Evolutionary conservation across 2,888 invertebrate genomes (phyloP), one percentile per base, ranked within the genome.

Genomic region (Incurvaria masculella): DNA sequence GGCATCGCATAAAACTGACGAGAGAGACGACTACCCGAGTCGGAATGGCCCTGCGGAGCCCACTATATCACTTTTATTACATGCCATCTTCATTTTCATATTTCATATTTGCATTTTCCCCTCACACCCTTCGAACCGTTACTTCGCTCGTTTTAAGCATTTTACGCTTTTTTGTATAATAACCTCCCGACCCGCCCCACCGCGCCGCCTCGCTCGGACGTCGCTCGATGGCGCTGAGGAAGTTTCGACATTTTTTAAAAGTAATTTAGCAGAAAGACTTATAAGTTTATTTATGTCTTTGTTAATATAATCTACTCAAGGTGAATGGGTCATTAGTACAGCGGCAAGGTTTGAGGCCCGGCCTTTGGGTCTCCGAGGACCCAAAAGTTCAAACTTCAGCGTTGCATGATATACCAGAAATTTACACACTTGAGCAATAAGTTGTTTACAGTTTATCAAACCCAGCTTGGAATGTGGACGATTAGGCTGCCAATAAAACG

Each of bases 61-160:
- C 82, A 82, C 81, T 86, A 85, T 85, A 86, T 86, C 86, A 85
- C 83, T 86, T 86, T 86, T 86, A 86, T 86, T 85, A 85, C 85
- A 83, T 84, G 76, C 81, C 82, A 82, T 82, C 82, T 82, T 82
- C 82, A 81, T 82, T 81, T 81, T 82, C 81, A 81, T 81, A 81
- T 81, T 78, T 78, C 78, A 78, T 78, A 78, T 78, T 78, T 78
- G 78, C 78, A 78, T 80, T 80, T 69, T 68, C 68, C 69, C 61
- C 65, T 56, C 60, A 56, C 58, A 51, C 46, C 41, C 51, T 21
- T 47, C 55, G 41, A 41, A 41, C 19, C 41, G 41, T 41, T 41
- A 41, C 41, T 41, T 54, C 55, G 61, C 63, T 61, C 60, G 57
- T 68, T 69, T 71, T 71, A 70, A 71, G 69, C 69, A 66, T 67